Evolutionary conservation across 2,888 invertebrate species (phyloP), one percentile per base, ranked within the genome.

Genomic region (Thymelicus acteon): DNA sequence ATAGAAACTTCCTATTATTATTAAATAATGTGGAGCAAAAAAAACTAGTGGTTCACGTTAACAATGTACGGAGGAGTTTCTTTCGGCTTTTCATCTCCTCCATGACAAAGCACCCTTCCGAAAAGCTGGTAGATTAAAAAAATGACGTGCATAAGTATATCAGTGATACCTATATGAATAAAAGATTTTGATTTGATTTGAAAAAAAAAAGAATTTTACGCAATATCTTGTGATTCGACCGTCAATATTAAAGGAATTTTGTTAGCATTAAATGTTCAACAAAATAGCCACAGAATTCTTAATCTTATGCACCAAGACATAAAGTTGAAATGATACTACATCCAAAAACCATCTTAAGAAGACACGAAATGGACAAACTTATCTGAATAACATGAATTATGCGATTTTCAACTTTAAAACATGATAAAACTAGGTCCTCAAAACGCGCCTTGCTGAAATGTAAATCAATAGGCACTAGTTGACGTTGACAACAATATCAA

Each of bases 401-500:
- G 0, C n/a, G 7, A 54, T 54, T 54, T 24, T 54, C 10, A 54
- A 54, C 24, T 54, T 54, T 54, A 54, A 24, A 24, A 24, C 54
- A n/a, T 54, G 0, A 54, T 24, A 52, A 19, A 24, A 12, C 63
- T 49, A 69, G n/a, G 48, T 10, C 37, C 40, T 47, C 19, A 10
- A 58, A 6, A 31, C 24, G 6, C 39, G 48, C 5, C 48, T 69
- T 57, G 19, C 12, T 63, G 48, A 63, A 15, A 58, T 69, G 63
- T 37, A 39, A 63, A 44, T 49, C 19, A 19, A 31, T 24, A 57
- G 44, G 61, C 19, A 57, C 62, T 39, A 47, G 49, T 60, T 47
- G 47, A 58, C 7, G 57, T 52, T 62, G 57, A 31, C 62, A 63
- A 69, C 39, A 63, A 69, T 69, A 58, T 67, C 67, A 69, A 31